phyloP scores from a whole-genome alignment of 2,797 vertebrate species.

The Danio jaintianensis region DNA sequence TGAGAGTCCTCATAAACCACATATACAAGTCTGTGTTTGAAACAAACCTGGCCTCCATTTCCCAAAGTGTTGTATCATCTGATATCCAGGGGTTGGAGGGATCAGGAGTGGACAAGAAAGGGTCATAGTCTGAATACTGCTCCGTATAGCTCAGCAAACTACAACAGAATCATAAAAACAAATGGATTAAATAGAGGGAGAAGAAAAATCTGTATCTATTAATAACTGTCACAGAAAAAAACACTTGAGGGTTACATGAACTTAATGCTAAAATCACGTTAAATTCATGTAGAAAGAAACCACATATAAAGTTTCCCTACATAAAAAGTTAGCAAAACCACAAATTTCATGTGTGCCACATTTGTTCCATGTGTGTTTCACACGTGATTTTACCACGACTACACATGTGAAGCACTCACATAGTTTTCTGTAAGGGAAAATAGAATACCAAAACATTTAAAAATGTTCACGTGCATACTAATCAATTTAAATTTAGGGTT shows the following conservation, averaged over 20 bases:
- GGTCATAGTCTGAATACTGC: slow-evolving; percentile 97
- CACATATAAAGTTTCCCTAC: too few species aligned
- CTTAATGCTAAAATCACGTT: too few species aligned
- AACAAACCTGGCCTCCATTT: slow-evolving; percentile 91
- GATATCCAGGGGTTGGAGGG: slow-evolving; percentile 96
- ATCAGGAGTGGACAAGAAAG: slow-evolving; percentile 90
- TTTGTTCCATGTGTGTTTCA: too few species aligned
- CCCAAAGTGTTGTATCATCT: slow-evolving; percentile 93
- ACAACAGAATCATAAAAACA: slow-evolving; percentile 35
- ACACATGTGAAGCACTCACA: too few species aligned
- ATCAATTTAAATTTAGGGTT: too few species aligned
- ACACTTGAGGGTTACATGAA: too few species aligned
- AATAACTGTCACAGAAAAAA: too few species aligned
- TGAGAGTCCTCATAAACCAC: too few species aligned
- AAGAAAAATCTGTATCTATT: neutral
- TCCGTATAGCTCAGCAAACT: slow-evolving; percentile 94
- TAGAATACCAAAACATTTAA: neutral
- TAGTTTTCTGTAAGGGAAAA: neutral
- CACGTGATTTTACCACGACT: too few species aligned
- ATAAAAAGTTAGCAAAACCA: too few species aligned
- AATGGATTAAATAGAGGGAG: slow-evolving; percentile 12
- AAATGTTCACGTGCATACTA: neutral
- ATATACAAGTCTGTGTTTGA: neutral
- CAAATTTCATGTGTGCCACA: too few species aligned
- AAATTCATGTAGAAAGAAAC: too few species aligned